Base-by-base conservation (phyloP, 1,140 invertebrate genomes). In the Lanistes nyassanus region DNA sequence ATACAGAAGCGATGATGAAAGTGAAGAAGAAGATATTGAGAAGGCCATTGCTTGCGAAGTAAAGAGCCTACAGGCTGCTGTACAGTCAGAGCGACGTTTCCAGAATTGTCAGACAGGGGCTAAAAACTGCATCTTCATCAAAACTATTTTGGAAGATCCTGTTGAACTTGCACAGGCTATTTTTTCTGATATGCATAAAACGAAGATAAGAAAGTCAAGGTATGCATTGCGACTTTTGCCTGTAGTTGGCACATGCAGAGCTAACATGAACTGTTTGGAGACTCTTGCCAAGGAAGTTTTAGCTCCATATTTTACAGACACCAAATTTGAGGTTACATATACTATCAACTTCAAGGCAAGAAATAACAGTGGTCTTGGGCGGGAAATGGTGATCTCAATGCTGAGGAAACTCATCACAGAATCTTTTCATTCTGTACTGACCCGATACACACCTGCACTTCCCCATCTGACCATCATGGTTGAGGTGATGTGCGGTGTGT, bases 61-160 rank as follows among this genome's bases (percentile, higher is more conserved):
- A 9, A 68, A 80, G 6, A 77, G 90, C 53, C 89, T 94, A 68
- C 88, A 91, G 76, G 89, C 89, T 34, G 88, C 87, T 65, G 39
- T 34, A 11, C 31, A 66, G 16, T 47, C 62, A 47, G 64, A 82
- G 29, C 79, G 81, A 58, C 73, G 86, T 62, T 91, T 91, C 76
- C 85, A 92, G 88, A 89, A 89, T 66, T 91, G 95, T 26, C 92
- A 94, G 64, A 95, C 94, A 11, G 93, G 93, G 73, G 93, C 93
- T 0, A 94, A 93, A 66, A 96, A 96, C 87, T 92, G 94, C 78
- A 87, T 97, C 71, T 98, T 98, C 86, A 96, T 98, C 74, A 92
- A 92, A 83, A 94, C 93, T 9, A 93, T 92, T 31, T 11, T 96
- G 68, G 89, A 92, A 53, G 91, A 95, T 90, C 95, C 95, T 36